These are phyloP conservation scores for Eclectus roratus DNA, from an alignment of 2,113 vertebrate genomes.

Conservation along the genomic window DNA sequence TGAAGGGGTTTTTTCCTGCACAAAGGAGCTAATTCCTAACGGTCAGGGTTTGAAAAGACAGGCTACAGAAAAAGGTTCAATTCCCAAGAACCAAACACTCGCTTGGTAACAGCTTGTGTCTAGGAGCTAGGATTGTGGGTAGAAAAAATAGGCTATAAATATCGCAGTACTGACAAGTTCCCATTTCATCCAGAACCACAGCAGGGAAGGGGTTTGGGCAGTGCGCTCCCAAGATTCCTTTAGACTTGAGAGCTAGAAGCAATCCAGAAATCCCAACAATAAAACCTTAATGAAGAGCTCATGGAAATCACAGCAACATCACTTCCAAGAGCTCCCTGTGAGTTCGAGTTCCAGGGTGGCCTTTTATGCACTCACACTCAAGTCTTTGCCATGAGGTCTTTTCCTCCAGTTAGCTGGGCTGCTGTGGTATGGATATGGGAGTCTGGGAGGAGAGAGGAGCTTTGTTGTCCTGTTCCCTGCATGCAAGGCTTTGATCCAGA, in stretches of 20 bases:
- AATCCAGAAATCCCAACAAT: background rate
- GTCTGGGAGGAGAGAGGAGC: background rate
- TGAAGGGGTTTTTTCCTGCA: background rate
- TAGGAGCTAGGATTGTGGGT: slow-evolving; percentile 44
- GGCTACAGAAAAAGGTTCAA: background rate
- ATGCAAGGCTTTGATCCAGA: background rate
- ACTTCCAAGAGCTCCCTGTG: rapidly evolving
- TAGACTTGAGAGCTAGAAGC: background rate
- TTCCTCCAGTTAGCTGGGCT: background rate
- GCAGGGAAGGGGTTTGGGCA: background rate
- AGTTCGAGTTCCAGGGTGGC: background rate
- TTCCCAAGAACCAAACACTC: slow-evolving; percentile 35
- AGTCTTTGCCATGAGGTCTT: background rate
- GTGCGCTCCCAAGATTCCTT: background rate
- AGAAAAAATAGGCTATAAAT: slow-evolving; percentile 63
- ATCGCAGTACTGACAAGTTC: background rate
- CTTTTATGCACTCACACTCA: background rate
- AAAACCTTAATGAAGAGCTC: background rate
- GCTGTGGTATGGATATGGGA: background rate
- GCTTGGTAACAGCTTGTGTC: slow-evolving; percentile 46
- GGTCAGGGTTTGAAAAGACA: slow-evolving; percentile 15
- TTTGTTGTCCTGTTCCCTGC: background rate
- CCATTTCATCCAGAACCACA: background rate
- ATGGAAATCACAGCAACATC: background rate
- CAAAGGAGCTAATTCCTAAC: slow-evolving; percentile 12